Conservation (phyloP, 2,113 vertebrate species). For the Centrocercus urophasianus region DNA sequence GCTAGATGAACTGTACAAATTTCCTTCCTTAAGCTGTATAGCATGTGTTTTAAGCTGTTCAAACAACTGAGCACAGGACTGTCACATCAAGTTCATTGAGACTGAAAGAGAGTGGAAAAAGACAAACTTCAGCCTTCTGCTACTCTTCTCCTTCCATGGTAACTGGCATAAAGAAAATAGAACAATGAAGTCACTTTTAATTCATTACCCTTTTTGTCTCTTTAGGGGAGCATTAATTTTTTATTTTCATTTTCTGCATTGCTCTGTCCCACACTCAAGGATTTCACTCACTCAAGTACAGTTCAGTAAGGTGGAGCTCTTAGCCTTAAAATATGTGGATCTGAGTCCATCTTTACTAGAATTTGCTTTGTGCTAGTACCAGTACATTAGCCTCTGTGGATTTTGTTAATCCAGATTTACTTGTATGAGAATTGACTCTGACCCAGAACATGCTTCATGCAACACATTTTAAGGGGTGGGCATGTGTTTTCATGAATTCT, state of each 20-base stretch:
- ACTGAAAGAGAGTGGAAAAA: neutral
- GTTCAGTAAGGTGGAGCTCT: slow-evolving; percentile 11
- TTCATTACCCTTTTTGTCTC: slow-evolving; percentile 32
- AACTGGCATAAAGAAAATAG: slow-evolving; percentile 17
- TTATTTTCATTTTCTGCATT: slow-evolving; percentile 38
- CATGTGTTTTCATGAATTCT: slow-evolving; percentile 15
- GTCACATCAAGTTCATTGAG: slow-evolving; percentile 9
- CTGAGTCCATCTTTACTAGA: slow-evolving; percentile 10
- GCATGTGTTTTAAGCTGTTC: slow-evolving; percentile 37
- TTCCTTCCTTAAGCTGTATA: slow-evolving; percentile 19
- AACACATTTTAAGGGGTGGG: slow-evolving; percentile 25
- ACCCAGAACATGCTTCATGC: slow-evolving; percentile 33
- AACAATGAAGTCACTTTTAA: slow-evolving; percentile 45
- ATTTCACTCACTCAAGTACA: neutral
- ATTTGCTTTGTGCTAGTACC: slow-evolving; percentile 26
- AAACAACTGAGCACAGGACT: neutral
- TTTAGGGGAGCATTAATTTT: slow-evolving; percentile 33
- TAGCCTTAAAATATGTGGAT: slow-evolving; percentile 14
- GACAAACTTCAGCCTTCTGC: slow-evolving; percentile 24
- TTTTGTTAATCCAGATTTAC: slow-evolving; percentile 70
- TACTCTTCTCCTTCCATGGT: neutral
- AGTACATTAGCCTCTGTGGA: slow-evolving; percentile 37
- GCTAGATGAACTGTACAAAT: neutral
- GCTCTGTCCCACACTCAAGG: neutral
- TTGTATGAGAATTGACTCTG: slow-evolving; percentile 50